Base-by-base conservation (phyloP, 2,888 invertebrate species). In the Pterobdella sp. region DNA sequence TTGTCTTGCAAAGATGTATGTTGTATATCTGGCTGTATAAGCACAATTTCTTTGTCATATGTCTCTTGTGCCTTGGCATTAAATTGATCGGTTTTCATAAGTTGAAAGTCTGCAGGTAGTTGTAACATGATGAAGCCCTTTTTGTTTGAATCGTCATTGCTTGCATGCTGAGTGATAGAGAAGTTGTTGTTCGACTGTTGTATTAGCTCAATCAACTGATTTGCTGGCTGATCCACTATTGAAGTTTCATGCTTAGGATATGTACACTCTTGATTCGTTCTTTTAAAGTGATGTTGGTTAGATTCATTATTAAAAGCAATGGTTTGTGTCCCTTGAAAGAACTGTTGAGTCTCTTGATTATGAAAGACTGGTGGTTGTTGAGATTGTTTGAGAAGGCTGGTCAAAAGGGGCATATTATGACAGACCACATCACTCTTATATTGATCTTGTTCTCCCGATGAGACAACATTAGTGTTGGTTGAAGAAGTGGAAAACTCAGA, bases 361-460 rank as follows among this genome's bases (percentile, higher is more conserved):
- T 63, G 63, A 7, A 14, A 26, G 31, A 10, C 14, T 14, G 63
- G 7, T 63, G 26, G 63, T 63, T 63, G 63, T 63, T 29, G 63
- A 7, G n/a, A 29, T 63, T 63, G 26, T 63, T 63, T 10, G 14
- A 63, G n/a, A 10, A 63, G n/a, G 63, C 63, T 63, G 63, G n/a
- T 7, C 63, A 63, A 63, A 7, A 63, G 31, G 31, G 63, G 63
- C 63, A 63, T 63, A 7, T 10, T n/a, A 63, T 42, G 42, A 42
- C 10, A 42, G 7, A n/a, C n/a, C n/a, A n/a, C n/a, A n/a, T n/a
- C n/a, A n/a, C n/a, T n/a, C n/a, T n/a, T n/a, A n/a, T n/a, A n/a
- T n/a, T n/a, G n/a, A n/a, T n/a, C n/a, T n/a, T n/a, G n/a, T n/a
- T n/a, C n/a, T n/a, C n/a, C n/a, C n/a, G n/a, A n/a, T n/a, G n/a